A percentile compares a stretch with the other conserved stretches of the same genome.
These are phyloP conservation scores for Athene noctua DNA, from an alignment of 2,113 vertebrate genomes.

Conservation along the genomic window DNA sequence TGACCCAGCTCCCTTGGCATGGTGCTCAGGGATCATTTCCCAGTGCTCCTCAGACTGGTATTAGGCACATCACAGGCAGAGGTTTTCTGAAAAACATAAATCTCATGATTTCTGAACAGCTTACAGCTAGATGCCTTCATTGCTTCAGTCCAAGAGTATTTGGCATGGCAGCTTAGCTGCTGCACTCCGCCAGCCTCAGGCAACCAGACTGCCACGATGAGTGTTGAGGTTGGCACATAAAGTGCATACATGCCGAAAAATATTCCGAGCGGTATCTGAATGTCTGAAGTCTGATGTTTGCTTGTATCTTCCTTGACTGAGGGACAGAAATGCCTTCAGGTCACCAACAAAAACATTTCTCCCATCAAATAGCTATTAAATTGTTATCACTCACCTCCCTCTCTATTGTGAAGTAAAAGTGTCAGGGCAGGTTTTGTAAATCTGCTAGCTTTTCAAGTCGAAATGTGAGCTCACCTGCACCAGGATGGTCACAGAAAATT, in stretches of 20 bases:
- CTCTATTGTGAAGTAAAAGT: neutral
- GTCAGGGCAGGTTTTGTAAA: neutral
- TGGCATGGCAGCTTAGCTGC: neutral
- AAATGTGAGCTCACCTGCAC: neutral
- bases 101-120: neutral
- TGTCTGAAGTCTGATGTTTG: slow-evolving; percentile 1
- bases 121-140: neutral
- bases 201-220: neutral
- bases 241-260: neutral
- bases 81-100: slow-evolving; percentile 11
- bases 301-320: neutral
- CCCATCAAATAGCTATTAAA: neutral
- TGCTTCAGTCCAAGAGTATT: neutral
- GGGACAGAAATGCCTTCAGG: neutral
- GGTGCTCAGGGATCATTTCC: neutral
- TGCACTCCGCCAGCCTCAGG: neutral
- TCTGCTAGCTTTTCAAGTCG: neutral
- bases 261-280: neutral
- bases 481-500: neutral
- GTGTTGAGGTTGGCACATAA: neutral
- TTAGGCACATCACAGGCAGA: neutral
- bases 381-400: neutral
- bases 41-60: neutral
- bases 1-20: neutral
- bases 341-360: neutral